phyloP scores from a whole-genome alignment of 2,888 invertebrate genomes.

The Sesia bembeciformis region DNA sequence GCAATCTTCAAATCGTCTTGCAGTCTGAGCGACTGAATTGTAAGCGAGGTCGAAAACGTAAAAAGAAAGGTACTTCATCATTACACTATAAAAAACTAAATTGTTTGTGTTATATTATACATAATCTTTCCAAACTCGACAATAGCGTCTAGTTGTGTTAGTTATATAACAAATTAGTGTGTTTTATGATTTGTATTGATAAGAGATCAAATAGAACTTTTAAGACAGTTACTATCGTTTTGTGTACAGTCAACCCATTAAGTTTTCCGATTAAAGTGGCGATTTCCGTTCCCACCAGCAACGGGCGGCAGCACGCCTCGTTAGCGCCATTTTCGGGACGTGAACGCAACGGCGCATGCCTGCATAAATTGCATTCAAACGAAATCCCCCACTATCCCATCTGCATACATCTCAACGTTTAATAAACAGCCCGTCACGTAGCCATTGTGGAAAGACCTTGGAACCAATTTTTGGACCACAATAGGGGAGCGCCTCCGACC shows the following conservation, averaged over 20 bases:
- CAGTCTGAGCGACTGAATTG: too few relatives aligned
- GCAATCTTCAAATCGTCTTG: not conserved
- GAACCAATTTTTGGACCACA: slow-evolving; percentile 34
- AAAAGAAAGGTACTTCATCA: too few relatives aligned
- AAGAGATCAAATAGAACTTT: too few relatives aligned
- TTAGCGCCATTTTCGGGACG: slow-evolving; percentile 66
- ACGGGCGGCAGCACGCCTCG: slow-evolving; percentile 39
- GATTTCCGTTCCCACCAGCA: slow-evolving; percentile 56
- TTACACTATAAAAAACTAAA: too few relatives aligned
- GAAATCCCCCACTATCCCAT: slow-evolving; percentile 23
- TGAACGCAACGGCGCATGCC: slow-evolving; percentile 65
- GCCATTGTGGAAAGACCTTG: slow-evolving; percentile 38
- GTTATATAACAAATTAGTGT: too few relatives aligned
- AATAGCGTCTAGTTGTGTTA: too few relatives aligned
- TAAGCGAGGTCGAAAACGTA: too few relatives aligned
- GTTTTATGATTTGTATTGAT: too few relatives aligned
- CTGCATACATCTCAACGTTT: slow-evolving; percentile 14
- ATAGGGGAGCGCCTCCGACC: slow-evolving; percentile 16
- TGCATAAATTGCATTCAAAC: slow-evolving; percentile 57
- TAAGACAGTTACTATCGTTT: too few relatives aligned
- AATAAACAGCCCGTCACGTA: slow-evolving; percentile 11
- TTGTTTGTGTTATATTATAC: too few relatives aligned
- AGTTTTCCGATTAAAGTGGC: not conserved
- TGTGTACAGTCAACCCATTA: not conserved
- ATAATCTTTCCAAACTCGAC: too few relatives aligned